Conservation (phyloP, 1,140 invertebrate species). For the Ooceraea biroi region DNA sequence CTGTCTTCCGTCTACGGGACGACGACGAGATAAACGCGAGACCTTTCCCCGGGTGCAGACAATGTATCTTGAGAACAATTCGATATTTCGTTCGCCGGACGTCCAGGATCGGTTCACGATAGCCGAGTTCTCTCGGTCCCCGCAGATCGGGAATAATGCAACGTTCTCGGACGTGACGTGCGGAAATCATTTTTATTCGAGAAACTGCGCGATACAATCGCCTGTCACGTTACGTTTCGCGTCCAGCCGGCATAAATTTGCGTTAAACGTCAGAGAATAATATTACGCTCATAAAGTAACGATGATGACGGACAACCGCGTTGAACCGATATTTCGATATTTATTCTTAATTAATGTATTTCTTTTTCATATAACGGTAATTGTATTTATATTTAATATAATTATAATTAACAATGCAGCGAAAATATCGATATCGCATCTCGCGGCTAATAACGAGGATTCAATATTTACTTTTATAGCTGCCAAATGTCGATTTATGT, state of each 20-base stretch:
- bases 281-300: slow-evolving; percentile 14
- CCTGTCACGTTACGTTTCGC: not conserved
- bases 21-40: slow-evolving; percentile 13
- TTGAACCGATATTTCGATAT: slow-evolving; percentile 33
- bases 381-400: slow-evolving; percentile 30
- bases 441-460: slow-evolving; percentile 33
- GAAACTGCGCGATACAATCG: slow-evolving; percentile 30
- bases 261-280: slow-evolving; percentile 2
- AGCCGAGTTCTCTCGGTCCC: slow-evolving; percentile 18
- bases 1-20: slow-evolving; percentile 44
- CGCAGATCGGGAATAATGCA: slow-evolving; percentile 57
- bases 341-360: slow-evolving; percentile 19
- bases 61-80: slow-evolving; percentile 57
- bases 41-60: slow-evolving; percentile 10
- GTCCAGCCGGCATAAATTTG: slow-evolving; percentile 16
- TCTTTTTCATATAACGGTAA: slow-evolving; percentile 16
- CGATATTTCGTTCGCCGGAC: slow-evolving; percentile 43
- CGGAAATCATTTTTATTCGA: slow-evolving; percentile 60
- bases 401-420: not conserved
- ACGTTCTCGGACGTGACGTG: slow-evolving; percentile 47
- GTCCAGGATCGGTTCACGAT: slow-evolving; percentile 52
- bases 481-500: slow-evolving; percentile 35
- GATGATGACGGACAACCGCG: slow-evolving; percentile 8
- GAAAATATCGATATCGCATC: slow-evolving; percentile 2
- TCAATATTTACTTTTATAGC: slow-evolving; percentile 56